A percentile compares a stretch with the other conserved stretches of the same genome.
Evolutionary conservation across 1,140 invertebrate genomes (phyloP).

Genomic region (Rhizoglyphus robini): DNA sequence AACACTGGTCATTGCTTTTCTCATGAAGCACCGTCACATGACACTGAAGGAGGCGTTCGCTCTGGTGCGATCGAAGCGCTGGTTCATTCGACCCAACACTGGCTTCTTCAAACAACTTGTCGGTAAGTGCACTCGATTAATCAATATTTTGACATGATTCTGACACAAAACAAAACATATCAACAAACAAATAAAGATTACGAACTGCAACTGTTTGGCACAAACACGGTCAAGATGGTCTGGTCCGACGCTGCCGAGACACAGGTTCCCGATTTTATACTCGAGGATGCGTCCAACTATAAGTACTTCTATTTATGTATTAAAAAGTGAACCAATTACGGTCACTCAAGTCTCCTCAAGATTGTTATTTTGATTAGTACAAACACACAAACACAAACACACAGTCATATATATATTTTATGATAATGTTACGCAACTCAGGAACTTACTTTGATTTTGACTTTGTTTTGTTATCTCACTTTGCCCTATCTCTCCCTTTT

Average conservation of each 20-base stretch:
- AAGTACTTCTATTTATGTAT: constrained; percentile 15
- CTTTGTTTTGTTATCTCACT: no score
- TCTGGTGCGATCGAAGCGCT: constrained; percentile 5
- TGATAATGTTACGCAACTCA: no score
- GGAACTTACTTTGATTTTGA: no score
- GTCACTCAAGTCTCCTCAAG: neutral
- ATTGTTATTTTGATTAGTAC: neutral
- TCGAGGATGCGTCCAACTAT: neutral
- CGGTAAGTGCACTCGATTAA: neutral
- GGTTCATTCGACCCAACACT: constrained; percentile 14
- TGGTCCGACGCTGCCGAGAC: neutral
- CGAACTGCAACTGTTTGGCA: constrained; percentile 13
- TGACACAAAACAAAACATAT: neutral
- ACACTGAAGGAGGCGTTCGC: constrained; percentile 53
- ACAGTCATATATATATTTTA: neutral
- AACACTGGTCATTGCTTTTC: constrained; percentile 61
- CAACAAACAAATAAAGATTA: constrained; percentile 8
- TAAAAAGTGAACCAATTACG: neutral
- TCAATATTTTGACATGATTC: neutral
- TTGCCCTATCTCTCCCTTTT: no score
- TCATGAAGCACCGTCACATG: constrained; percentile 67
- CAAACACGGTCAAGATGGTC: constrained; percentile 15
- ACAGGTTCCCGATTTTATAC: constrained; percentile 19
- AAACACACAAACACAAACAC: neutral
- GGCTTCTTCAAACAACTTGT: constrained; percentile 32